Percentiles rank a stretch among this genome's conserved stretches.
These are phyloP conservation scores for Cepaea hortensis DNA, from an alignment of 2,888 invertebrate species.

Conservation along the genomic window DNA sequence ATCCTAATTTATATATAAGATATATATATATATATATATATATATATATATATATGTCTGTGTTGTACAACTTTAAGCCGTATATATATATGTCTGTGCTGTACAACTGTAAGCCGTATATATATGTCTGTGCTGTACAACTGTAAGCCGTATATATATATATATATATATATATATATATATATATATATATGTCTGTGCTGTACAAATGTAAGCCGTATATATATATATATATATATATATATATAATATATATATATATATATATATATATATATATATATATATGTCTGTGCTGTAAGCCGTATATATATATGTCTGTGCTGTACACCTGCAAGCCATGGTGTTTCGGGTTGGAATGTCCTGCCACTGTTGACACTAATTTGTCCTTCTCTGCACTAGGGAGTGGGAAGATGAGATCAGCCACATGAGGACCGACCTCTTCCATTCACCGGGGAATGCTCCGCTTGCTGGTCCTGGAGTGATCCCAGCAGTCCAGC, in stretches of 20 bases:
- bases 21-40: too few relatives aligned
- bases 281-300: not conserved
- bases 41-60: not conserved
- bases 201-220: too few relatives aligned
- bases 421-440: slow-evolving; percentile 73
- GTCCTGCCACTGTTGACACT: too few relatives aligned
- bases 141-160: too few relatives aligned
- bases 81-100: too few relatives aligned
- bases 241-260: not conserved
- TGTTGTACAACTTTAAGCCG: too few relatives aligned
- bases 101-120: too few relatives aligned
- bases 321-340: not conserved
- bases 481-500: slow-evolving; percentile 18
- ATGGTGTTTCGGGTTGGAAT: not conserved
- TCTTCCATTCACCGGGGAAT: slow-evolving; percentile 70
- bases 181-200: not conserved
- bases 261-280: not conserved
- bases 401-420: slow-evolving; percentile 73
- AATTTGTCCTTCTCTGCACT: not conserved
- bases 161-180: not conserved
- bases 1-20: too few relatives aligned
- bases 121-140: too few relatives aligned
- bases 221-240: not conserved
- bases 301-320: too few relatives aligned
- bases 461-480: slow-evolving; percentile 36